Base-by-base conservation (phyloP, 2,888 invertebrate species). In the Chrysopilus asiliformis region DNA sequence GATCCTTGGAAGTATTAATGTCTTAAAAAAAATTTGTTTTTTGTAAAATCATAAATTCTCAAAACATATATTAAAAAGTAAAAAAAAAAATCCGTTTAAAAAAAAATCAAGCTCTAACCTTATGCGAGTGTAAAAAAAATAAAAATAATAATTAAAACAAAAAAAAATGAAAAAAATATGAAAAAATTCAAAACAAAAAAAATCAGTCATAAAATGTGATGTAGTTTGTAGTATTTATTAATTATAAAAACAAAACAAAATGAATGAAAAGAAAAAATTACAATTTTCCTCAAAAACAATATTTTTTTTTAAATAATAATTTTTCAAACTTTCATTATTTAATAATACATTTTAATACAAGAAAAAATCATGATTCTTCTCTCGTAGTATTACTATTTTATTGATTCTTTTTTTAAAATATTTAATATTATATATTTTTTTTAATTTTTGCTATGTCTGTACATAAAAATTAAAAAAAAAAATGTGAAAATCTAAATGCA, bases 171-270 rank as follows among this genome's bases (percentile, higher is more conserved):
- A 22, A 10, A 26, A 13, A 26, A 26, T 3, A 29, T 13, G 10
- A 6, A 29, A 4, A 30, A 14, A 30, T 22, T 20, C 10, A 34
- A 34, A 34, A 19, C 25, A 29, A 30, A 34, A 32, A 37, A 35
- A 35, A 44, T 45, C 47, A 48, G 47, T 47, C 48, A 47, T 44
- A 48, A 45, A 46, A 47, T 48, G 46, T 48, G 47, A 48, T 48
- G 44, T 48, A 48, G 46, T 43, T 45, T 47, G 39, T 46, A 46
- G 47, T 47, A 45, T 47, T 46, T 47, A 46, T 47, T 33, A 29
- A 31, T 40, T 13, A 38, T 20, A 30, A 4, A 18, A 32, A 33
- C 22, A 33, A n/a, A n/a, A 25, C 24, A 25, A 33, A 33, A 25
- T 24, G n/a, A 33, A 33, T 15, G 13, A 25, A 33, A 33, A 3